Evolutionary conservation across 2,113 vertebrate genomes (phyloP).

Genomic region (Calidris pygmaea): DNA sequence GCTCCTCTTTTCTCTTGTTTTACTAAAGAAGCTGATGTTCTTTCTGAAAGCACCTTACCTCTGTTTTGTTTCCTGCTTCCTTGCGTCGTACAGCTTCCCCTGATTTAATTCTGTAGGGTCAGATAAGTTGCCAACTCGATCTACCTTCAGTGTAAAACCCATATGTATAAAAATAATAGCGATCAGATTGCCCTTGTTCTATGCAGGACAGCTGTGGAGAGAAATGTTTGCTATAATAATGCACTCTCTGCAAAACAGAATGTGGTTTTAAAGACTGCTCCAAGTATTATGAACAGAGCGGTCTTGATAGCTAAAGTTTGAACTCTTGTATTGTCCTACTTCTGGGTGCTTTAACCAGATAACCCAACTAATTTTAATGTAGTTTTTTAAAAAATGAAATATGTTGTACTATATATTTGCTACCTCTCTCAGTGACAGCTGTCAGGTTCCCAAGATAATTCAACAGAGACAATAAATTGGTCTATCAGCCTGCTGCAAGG

Average conservation of each 20-base stretch:
- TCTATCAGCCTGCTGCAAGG: not conserved
- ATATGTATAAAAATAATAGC: not conserved
- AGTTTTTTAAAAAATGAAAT: not conserved
- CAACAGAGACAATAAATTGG: not conserved
- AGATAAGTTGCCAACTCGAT: not conserved
- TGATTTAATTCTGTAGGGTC: not conserved
- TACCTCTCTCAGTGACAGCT: not conserved
- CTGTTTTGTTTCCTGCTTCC: not conserved
- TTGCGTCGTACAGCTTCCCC: not conserved
- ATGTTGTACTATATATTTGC: not conserved
- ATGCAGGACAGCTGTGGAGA: not conserved
- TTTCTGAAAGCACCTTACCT: not conserved
- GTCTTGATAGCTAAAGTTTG: not conserved
- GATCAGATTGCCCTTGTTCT: not conserved
- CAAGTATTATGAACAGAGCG: not conserved
- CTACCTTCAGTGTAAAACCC: not conserved
- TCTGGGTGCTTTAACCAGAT: not conserved
- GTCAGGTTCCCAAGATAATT: not conserved
- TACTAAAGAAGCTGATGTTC: not conserved
- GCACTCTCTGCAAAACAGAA: not conserved
- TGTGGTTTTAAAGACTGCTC: not conserved
- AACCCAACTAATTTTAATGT: not conserved
- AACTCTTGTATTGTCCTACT: not conserved
- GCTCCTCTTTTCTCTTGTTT: not conserved
- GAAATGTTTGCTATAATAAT: not conserved